A percentile compares a stretch with the other conserved stretches of the same genome.
Evolutionary conservation across 2,888 invertebrate genomes (phyloP).

Genomic region (Aleiodes testaceus): DNA sequence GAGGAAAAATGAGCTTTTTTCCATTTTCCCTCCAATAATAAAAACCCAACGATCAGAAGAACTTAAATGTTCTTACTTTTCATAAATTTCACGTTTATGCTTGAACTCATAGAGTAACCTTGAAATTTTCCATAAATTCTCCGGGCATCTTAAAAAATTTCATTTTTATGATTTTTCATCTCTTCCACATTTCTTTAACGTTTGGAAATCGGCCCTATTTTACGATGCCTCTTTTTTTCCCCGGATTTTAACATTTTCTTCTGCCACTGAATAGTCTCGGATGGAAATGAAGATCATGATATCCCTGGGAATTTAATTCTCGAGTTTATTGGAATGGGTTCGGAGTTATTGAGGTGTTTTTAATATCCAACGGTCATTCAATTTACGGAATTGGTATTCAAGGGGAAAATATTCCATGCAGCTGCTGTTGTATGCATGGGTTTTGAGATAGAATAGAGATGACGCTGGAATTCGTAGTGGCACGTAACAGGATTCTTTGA

Average conservation of each 20-base stretch:
- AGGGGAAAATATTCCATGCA: neutral
- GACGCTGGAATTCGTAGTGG: conserved; percentile 7
- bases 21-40: neutral
- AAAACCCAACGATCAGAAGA: conserved; percentile 29
- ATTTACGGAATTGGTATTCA: conserved; percentile 51
- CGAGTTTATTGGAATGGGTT: neutral
- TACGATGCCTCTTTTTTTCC: conserved; percentile 9
- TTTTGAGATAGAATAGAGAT: conserved; percentile 17
- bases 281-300: neutral
- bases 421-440: conserved; percentile 11
- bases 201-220: conserved; percentile 24
- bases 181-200: conserved; percentile 1
- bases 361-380: conserved; percentile 48
- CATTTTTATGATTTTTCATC: conserved; percentile 24
- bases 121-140: conserved; percentile 37
- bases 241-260: conserved; percentile 5
- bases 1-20: conserved; percentile 1
- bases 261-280: neutral
- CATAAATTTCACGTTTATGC: conserved; percentile 45
- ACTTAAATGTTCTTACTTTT: conserved; percentile 33
- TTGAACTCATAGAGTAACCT: conserved; percentile 18
- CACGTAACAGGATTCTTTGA: conserved; percentile 32
- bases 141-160: conserved; percentile 3
- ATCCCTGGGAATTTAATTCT: conserved; percentile 21
- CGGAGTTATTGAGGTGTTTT: conserved; percentile 21